Evolutionary conservation across 2,113 vertebrate species (phyloP), one percentile per base, ranked within the genome.

Genomic region (Stegostoma tigrinum): DNA sequence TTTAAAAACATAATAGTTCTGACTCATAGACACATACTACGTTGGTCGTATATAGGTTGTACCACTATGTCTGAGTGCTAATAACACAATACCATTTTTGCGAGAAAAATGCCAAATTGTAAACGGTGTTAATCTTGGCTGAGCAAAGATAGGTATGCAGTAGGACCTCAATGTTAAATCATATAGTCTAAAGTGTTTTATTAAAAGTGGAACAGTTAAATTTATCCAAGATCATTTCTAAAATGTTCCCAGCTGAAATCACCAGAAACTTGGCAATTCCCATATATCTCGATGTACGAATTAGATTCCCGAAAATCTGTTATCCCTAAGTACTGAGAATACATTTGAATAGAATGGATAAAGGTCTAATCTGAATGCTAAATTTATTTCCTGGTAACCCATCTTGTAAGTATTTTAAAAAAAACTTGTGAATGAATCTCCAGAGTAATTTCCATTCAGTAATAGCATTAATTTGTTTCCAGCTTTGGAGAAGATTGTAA

Each of bases 261-360:
- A 72, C 94, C 27, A 95, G 94, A 45, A 30, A 38, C 8, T 45
- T 72, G 42, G 67, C 94, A 95, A 95, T 48, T 24, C 48, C 61
- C 52, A 90, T 90, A 90, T 52, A 90, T 6, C 68, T 95, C 45
- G 21, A 72, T 19, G 6, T 72, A 42, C 48, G 8, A 27, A 34
- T 95, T 95, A 72, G 94, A 72, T 95, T 48, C 42, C 52, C 19
- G 8, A 52, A 24, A 23, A 17, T 95, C 27, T 75, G 67, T 95
- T 95, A 45, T 52, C 24, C 42, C 68, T 30, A 66, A 95, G 12
- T 95, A 12, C 27, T 72, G 38, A 72, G 24, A 95, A 95, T 72
- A 45, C 45, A 72, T 72, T 95, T 95, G 94, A 95, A 95, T 95
- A 34, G 68, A 72, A 72, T 95, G 38, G 38, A 48, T 14, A 42